These are phyloP conservation scores for Platysternon megacephalum DNA, from an alignment of 2,113 vertebrate species.

Conservation along the genomic window DNA sequence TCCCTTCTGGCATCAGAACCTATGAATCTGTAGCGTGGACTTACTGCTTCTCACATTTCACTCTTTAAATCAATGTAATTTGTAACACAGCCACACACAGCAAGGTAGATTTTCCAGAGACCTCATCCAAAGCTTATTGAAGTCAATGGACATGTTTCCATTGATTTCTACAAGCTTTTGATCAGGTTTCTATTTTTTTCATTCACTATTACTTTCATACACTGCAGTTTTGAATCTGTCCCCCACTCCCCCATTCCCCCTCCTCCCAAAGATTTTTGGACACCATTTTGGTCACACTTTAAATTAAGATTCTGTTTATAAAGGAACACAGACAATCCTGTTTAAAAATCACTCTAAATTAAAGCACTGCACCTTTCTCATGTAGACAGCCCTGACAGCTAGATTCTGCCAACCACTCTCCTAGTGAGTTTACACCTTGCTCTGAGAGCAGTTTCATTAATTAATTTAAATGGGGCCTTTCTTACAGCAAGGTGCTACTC, in stretches of 20 bases:
- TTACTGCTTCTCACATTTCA: not conserved
- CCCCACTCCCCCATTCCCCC: too few relatives aligned
- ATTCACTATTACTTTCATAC: fast-evolving
- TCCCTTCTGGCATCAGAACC: not conserved
- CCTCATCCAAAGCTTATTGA: not conserved
- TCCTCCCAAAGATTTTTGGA: too few relatives aligned
- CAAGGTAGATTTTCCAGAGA: not conserved
- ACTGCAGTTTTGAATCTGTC: not conserved
- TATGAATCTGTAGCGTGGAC: not conserved
- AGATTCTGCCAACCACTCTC: not conserved
- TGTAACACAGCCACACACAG: not conserved
- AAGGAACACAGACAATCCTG: not conserved
- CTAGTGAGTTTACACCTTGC: not conserved
- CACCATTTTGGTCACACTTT: too few relatives aligned
- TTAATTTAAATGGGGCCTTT: not conserved
- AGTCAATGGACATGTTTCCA: not conserved
- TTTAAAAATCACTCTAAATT: not conserved
- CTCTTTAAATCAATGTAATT: not conserved
- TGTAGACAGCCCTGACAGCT: not conserved
- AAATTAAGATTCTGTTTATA: too few relatives aligned
- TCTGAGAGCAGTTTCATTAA: not conserved
- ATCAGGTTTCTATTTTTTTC: not conserved
- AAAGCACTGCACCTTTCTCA: not conserved
- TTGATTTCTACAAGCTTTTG: not conserved
- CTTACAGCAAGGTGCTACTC: not conserved